These are phyloP conservation scores for Actinia equina DNA, from an alignment of 64 coral and sea anemone species.

Conservation along the genomic window DNA sequence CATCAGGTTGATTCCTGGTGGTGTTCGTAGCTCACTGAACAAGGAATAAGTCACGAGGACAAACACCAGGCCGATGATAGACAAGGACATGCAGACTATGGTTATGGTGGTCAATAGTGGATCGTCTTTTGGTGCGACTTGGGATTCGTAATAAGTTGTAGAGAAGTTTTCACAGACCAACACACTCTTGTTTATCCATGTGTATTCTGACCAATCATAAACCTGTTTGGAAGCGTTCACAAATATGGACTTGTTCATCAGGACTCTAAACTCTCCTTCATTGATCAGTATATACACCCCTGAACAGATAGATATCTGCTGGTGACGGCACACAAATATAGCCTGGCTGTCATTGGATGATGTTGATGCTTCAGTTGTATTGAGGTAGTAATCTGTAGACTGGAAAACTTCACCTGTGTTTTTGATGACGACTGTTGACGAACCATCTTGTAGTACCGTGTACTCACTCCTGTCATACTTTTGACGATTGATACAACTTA, in stretches of 20 bases:
- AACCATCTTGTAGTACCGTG: neutral
- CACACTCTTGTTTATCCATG: neutral
- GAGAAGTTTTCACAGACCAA: slow-evolving; percentile 6
- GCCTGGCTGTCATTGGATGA: neutral
- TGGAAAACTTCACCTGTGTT: neutral
- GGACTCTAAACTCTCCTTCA: neutral
- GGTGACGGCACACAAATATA: neutral
- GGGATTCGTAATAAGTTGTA: neutral
- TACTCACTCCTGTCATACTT: neutral
- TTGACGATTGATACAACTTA: neutral
- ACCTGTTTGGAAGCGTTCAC: neutral
- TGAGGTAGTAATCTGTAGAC: neutral
- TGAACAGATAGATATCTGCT: neutral
- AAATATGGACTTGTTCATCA: neutral
- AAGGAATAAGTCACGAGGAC: slow-evolving; percentile 30
- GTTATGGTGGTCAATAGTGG: neutral
- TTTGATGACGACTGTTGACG: neutral
- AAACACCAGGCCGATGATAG: slow-evolving; percentile 18
- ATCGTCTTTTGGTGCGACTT: neutral
- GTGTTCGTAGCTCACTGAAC: slow-evolving; percentile 55
- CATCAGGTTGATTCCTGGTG: slow-evolving; percentile 90
- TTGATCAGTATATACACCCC: neutral
- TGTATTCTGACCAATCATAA: neutral
- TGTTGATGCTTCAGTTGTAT: neutral
- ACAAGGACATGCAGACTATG: slow-evolving; percentile 34